These are phyloP conservation scores for Tenthredo scrophulariae DNA, from an alignment of 2,888 invertebrate genomes.

Conservation along the genomic window DNA sequence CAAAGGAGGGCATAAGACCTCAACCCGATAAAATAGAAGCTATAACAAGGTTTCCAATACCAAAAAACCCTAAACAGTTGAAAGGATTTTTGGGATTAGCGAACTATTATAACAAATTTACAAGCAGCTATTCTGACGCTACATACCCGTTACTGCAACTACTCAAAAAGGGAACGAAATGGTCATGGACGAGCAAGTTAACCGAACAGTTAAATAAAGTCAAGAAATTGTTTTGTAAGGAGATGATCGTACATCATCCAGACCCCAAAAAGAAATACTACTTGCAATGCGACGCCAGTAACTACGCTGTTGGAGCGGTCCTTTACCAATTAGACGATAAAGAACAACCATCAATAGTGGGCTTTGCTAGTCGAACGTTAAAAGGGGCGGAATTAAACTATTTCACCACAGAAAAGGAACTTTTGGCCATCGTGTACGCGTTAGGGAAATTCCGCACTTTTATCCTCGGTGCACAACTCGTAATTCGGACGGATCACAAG, in stretches of 20 bases:
- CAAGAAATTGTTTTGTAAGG: constrained; percentile 10
- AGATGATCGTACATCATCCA: constrained; percentile 5
- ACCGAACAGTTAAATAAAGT: constrained; percentile 37
- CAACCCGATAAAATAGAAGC: too few species aligned
- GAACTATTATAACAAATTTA: constrained; percentile 58
- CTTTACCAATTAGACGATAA: constrained; percentile 19
- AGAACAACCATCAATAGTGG: constrained; percentile 43
- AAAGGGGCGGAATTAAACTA: constrained; percentile 55
- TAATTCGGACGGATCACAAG: constrained; percentile 57
- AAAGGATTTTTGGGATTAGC: constrained; percentile 58
- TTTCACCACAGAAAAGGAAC: constrained; percentile 57
- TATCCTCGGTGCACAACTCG: constrained; percentile 57
- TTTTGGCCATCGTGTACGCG: constrained; percentile 56
- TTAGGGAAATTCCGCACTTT: constrained; percentile 57
- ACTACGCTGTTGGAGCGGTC: constrained; percentile 55
- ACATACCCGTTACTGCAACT: constrained; percentile 55
- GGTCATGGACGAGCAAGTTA: constrained; percentile 47
- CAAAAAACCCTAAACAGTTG: constrained; percentile 56
- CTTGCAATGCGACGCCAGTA: constrained; percentile 54
- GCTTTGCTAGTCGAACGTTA: constrained; percentile 58
- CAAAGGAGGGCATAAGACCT: too few species aligned
- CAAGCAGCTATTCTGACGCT: constrained; percentile 50
- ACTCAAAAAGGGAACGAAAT: constrained; percentile 54
- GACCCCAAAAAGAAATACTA: constrained; percentile 34
- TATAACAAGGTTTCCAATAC: too few species aligned